Percentiles rank a stretch among this genome's conserved stretches.
Conservation (phyloP, 2,113 vertebrate species). For the Campylorhamphus procurvoides region DNA sequence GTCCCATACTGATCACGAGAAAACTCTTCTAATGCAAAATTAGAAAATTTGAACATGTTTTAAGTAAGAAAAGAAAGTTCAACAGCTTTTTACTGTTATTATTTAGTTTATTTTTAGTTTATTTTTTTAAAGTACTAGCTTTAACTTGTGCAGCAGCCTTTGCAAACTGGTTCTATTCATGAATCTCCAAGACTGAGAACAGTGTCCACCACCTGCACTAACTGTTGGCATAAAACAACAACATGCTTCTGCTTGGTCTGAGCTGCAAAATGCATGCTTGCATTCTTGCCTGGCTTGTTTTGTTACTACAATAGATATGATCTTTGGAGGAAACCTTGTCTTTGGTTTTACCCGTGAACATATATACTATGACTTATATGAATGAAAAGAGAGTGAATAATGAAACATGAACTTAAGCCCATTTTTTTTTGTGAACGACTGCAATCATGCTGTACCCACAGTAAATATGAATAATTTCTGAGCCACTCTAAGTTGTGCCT, state of each 20-base stretch:
- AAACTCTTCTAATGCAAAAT: not conserved
- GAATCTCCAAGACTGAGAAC: not conserved
- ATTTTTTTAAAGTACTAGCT: not conserved
- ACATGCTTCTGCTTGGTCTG: slow-evolving; percentile 56
- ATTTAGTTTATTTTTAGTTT: not conserved
- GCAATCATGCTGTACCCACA: not conserved
- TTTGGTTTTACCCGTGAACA: slow-evolving; percentile 23
- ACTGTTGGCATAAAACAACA: slow-evolving; percentile 54
- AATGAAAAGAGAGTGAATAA: not conserved
- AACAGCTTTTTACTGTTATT: not conserved
- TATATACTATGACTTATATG: not conserved
- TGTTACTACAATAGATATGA: not conserved
- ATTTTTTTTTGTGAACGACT: not conserved
- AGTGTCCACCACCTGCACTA: slow-evolving; percentile 30
- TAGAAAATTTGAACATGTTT: not conserved
- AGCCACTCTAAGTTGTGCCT: not conserved
- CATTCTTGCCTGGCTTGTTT: slow-evolving; percentile 23
- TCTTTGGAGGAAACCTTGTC: slow-evolving; percentile 19
- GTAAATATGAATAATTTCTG: not conserved
- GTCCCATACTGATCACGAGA: not conserved
- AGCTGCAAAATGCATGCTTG: not conserved
- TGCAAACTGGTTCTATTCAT: not conserved
- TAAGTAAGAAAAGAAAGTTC: not conserved
- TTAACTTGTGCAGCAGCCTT: not conserved
- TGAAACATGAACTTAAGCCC: not conserved